A percentile compares a stretch with the other conserved stretches of the same genome.
phyloP scores from a whole-genome alignment of 2,113 vertebrate genomes.

The Aptenodytes patagonicus region DNA sequence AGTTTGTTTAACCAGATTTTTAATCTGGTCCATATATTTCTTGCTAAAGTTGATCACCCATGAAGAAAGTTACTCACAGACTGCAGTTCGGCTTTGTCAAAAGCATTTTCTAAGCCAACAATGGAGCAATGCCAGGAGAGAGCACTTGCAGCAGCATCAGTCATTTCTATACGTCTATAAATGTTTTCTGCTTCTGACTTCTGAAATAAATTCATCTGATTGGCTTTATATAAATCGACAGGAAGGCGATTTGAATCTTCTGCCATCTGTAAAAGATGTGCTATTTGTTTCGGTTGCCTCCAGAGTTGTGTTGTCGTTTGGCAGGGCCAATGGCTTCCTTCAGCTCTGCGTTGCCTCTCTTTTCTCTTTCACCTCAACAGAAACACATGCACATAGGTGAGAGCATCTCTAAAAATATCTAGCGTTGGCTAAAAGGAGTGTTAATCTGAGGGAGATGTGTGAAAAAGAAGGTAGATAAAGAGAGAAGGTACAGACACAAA shows the following conservation, averaged over 20 bases:
- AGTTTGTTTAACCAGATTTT: background rate
- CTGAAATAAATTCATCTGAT: background rate
- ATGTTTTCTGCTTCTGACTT: background rate
- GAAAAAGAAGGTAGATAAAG: background rate
- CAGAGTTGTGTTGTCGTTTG: background rate
- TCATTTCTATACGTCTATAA: background rate
- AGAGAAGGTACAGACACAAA: background rate
- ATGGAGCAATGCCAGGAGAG: background rate
- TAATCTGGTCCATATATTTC: background rate
- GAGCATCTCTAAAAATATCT: background rate
- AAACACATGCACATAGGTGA: background rate
- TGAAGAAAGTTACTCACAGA: background rate
- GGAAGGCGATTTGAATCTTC: background rate
- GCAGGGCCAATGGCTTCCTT: background rate
- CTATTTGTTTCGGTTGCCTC: background rate
- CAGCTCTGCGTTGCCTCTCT: background rate
- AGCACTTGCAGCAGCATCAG: background rate
- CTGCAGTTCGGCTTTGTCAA: background rate
- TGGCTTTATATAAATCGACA: background rate
- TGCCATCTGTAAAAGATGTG: background rate
- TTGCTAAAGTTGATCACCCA: background rate
- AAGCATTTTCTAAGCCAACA: background rate
- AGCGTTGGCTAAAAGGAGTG: background rate
- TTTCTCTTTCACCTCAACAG: background rate
- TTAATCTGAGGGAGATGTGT: background rate